A percentile compares a stretch with the other conserved stretches of the same genome.
Evolutionary conservation across 2,888 invertebrate genomes (phyloP).

Genomic region (Drosophila parthenogenetica): DNA sequence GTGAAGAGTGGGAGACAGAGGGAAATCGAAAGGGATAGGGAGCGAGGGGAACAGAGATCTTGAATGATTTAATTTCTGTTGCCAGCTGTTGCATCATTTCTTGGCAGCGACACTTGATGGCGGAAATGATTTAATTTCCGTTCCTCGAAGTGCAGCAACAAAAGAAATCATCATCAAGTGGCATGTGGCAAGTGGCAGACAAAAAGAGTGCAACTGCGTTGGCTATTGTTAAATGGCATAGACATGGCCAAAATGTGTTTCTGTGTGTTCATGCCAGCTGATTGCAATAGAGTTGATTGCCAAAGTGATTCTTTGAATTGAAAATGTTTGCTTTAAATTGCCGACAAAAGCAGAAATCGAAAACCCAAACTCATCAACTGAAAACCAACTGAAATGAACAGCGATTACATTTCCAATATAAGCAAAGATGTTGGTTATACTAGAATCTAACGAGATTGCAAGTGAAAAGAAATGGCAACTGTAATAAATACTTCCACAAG

Average conservation of each 20-base stretch:
- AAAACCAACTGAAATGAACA: slow-evolving; percentile 12
- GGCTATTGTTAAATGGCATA: slow-evolving; percentile 22
- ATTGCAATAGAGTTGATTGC: slow-evolving; percentile 36
- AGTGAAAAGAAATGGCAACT: not conserved
- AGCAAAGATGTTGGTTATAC: not conserved
- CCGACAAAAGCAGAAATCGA: slow-evolving; percentile 13
- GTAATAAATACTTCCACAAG: not conserved
- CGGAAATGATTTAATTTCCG: slow-evolving; percentile 78
- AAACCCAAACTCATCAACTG: slow-evolving; percentile 19
- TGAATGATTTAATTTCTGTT: slow-evolving; percentile 51
- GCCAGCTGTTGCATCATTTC: slow-evolving; percentile 66
- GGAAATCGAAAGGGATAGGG: not conserved
- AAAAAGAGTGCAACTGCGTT: slow-evolving; percentile 40
- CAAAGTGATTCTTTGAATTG: slow-evolving; percentile 29
- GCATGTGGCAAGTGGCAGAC: slow-evolving; percentile 34
- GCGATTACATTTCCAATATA: slow-evolving; percentile 1
- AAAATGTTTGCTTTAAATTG: slow-evolving; percentile 25
- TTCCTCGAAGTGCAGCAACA: slow-evolving; percentile 35
- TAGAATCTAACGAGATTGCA: not conserved
- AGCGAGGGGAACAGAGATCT: slow-evolving; percentile 28
- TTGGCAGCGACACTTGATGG: slow-evolving; percentile 56
- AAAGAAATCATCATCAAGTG: slow-evolving; percentile 40
- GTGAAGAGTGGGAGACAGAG: not conserved
- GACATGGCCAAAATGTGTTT: slow-evolving; percentile 19
- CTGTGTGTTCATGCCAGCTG: slow-evolving; percentile 30